Base-by-base conservation (phyloP, 2,797 vertebrate species). In the Luscinia megarhynchos region DNA sequence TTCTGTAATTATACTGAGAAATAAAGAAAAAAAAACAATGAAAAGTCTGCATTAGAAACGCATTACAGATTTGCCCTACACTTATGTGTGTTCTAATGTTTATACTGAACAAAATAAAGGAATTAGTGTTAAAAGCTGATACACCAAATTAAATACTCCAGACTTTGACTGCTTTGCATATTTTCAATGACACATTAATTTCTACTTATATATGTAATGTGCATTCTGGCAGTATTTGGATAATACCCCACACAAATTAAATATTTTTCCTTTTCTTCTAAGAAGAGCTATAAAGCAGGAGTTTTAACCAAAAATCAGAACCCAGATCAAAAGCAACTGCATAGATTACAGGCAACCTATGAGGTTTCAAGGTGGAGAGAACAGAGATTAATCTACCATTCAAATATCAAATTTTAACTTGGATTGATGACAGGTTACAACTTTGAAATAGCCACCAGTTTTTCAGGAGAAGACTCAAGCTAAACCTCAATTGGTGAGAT, bases 401-500 rank as follows among this genome's bases (percentile, higher is more conserved):
- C 23, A 40, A 57, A 53, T 18, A 36, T 5, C 15, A 68, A 58
- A 43, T 41, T 70, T 75, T 66, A 55, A 46, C 41, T 43, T 23
- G 19, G 76, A 58, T 6, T 3, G 1, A 32, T 54, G 16, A 63
- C 50, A 59, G 8, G 14, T 68, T 50, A 2, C 36, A 93, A 70
- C 55, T 75, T 74, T 34, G 50, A 77, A 87, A 82, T 5, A 64
- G 14, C 41, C 22, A 34, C 22, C 2, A 15, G 16, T 16, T 93
- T 81, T 67, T 59, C 61, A 84, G 51, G 11, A 72, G 61, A 61
- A 64, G 55, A 8, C 9, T 41, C 41, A n/a, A 50, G 38, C 34
- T 84, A n/a, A 82, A 61, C 5, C 1, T 11, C 43, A 30, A 9
- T 6, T 0, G 0, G 43, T 13, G 30, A 57, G 34, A 59, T 6